Conservation (phyloP, 2,113 vertebrate species). For the Amphilophus citrinellus region DNA sequence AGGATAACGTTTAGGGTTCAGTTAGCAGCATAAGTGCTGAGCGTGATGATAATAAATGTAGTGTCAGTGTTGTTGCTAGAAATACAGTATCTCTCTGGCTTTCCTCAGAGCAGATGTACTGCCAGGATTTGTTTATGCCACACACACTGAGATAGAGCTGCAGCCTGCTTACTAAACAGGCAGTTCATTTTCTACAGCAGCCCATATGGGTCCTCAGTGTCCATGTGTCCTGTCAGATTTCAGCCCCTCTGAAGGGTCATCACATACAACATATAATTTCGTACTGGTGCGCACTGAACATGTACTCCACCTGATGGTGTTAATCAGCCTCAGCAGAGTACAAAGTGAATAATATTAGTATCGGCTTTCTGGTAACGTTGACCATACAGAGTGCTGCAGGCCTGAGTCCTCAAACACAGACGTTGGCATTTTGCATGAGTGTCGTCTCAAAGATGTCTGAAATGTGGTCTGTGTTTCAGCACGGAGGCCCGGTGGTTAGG, state of each 20-base stretch:
- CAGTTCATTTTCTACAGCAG: constrained; percentile 3
- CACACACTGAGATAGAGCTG: neutral
- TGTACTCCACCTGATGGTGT: neutral
- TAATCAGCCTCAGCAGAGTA: neutral
- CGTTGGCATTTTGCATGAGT: neutral
- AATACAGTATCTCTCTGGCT: neutral
- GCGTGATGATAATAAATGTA: neutral
- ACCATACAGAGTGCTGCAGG: neutral
- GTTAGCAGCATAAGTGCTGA: neutral
- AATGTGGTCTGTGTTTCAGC: neutral
- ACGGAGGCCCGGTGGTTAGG: fast-evolving
- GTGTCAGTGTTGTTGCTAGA: neutral
- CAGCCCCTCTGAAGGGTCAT: constrained; percentile 3
- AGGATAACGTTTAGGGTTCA: neutral
- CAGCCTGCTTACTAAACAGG: constrained; percentile 15
- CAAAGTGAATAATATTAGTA: neutral
- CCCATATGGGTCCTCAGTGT: constrained; percentile 1
- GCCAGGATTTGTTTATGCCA: constrained; percentile 12
- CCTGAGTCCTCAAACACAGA: neutral
- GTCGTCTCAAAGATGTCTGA: neutral
- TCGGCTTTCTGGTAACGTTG: neutral
- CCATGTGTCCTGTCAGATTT: constrained; percentile 27
- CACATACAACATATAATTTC: neutral
- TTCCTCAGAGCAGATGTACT: constrained; percentile 22
- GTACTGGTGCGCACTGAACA: neutral